phyloP scores from a whole-genome alignment of 2,888 invertebrate genomes.

The Caenorhabditis sp. region DNA sequence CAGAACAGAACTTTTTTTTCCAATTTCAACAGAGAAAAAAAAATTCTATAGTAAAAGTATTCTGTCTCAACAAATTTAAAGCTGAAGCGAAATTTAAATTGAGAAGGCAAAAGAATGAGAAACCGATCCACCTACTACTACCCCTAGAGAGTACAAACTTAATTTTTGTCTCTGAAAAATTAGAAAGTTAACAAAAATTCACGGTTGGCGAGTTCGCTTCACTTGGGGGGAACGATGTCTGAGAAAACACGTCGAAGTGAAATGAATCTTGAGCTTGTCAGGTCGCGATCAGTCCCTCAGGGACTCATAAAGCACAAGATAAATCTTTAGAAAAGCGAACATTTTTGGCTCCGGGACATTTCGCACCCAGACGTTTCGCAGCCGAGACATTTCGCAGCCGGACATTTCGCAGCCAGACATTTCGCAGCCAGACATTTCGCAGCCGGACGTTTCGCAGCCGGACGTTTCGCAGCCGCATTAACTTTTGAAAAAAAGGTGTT shows the following conservation, averaged over 20 bases:
- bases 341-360: too few relatives aligned
- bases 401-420: too few relatives aligned
- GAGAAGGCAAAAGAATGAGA: background rate
- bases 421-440: too few relatives aligned
- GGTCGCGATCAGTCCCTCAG: constrained; percentile 39
- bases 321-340: constrained; percentile 38
- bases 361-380: too few relatives aligned
- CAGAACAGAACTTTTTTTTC: too few relatives aligned
- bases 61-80: background rate
- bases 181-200: background rate
- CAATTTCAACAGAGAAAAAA: too few relatives aligned
- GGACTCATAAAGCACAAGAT: constrained; percentile 44
- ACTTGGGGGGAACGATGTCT: background rate
- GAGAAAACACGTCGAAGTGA: constrained; percentile 1
- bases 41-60: too few relatives aligned
- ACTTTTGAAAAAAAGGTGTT: too few relatives aligned
- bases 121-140: background rate
- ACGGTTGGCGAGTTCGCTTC: too few relatives aligned
- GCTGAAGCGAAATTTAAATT: background rate
- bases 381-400: too few relatives aligned
- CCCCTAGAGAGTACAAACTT: background rate
- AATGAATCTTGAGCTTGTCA: constrained; percentile 31
- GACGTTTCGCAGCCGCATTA: too few relatives aligned
- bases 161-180: background rate
- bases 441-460: too few relatives aligned